A percentile compares a stretch with the other conserved stretches of the same genome.
Evolutionary conservation across 2,888 invertebrate genomes (phyloP).

Genomic region (Aspidiotus rigidus): DNA sequence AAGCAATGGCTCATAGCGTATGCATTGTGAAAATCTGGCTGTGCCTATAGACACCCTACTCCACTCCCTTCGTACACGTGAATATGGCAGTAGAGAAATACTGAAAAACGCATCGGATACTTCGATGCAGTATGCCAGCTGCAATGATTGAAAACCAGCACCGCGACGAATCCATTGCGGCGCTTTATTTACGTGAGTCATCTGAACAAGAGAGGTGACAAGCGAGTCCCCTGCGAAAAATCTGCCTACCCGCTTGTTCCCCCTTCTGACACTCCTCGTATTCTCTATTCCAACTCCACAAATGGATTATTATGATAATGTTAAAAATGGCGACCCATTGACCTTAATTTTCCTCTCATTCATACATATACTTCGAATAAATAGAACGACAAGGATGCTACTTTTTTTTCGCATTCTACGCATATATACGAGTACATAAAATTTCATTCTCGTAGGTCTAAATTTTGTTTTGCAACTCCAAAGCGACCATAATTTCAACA

Average conservation of each 20-base stretch:
- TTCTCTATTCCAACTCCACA: constrained; percentile 2
- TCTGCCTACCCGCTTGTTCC: constrained; percentile 3
- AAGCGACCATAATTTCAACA: too few species aligned
- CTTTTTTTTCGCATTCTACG: too few species aligned
- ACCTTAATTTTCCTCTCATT: constrained; percentile 21
- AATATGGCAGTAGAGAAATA: constrained; percentile 21
- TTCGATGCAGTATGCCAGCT: constrained; percentile 26
- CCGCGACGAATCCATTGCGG: constrained; percentile 34
- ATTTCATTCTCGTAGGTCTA: too few species aligned
- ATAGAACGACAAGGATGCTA: too few species aligned
- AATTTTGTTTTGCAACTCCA: too few species aligned
- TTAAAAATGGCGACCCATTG: constrained; percentile 32
- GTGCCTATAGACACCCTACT: neutral
- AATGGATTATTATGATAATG: constrained; percentile 15
- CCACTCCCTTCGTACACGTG: constrained; percentile 11
- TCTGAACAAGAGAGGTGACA: constrained; percentile 30
- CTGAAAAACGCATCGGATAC: constrained; percentile 22
- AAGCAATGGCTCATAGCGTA: constrained; percentile 27
- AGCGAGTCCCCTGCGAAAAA: constrained; percentile 26
- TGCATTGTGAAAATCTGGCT: constrained; percentile 10
- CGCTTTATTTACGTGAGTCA: constrained; percentile 35
- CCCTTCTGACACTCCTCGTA: constrained; percentile 11
- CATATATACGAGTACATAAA: too few species aligned
- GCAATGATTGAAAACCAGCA: constrained; percentile 35
- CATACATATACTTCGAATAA: neutral